Percentiles rank a stretch among this genome's conserved stretches.
Conservation (phyloP, 2,888 invertebrate species). For the Drosophila algonquin region DNA sequence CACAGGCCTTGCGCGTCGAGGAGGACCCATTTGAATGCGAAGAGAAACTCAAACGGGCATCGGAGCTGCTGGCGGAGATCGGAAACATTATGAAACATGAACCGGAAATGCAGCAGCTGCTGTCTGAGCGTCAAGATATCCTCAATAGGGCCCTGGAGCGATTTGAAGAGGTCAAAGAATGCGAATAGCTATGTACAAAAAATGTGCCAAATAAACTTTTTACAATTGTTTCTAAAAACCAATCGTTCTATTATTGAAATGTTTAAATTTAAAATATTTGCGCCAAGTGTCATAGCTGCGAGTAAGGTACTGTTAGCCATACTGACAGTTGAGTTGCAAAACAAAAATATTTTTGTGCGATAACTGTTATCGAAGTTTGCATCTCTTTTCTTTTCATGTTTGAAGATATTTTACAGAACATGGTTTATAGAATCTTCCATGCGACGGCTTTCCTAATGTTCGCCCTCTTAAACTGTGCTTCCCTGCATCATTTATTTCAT, state of each 20-base stretch:
- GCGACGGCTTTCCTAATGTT: no score
- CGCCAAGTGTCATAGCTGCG: background rate
- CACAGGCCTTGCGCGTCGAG: conserved; percentile 86
- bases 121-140: conserved; percentile 85
- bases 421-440: no score
- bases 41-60: conserved; percentile 86
- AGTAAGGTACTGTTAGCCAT: background rate
- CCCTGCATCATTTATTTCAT: no score
- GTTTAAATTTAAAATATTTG: background rate
- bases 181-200: background rate
- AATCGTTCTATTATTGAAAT: background rate
- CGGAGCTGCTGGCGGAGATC: conserved; percentile 86
- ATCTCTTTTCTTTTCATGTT: no score
- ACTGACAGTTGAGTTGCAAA: no score
- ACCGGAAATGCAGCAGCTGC: conserved; percentile 85
- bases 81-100: conserved; percentile 86
- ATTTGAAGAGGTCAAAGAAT: conserved; percentile 23
- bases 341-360: no score
- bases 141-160: conserved; percentile 81
- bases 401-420: no score
- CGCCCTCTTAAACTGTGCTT: no score
- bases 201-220: background rate
- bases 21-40: conserved; percentile 83
- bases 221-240: background rate
- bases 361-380: no score